A percentile compares a stretch with the other conserved stretches of the same genome.
Evolutionary conservation across 1,140 invertebrate species (phyloP).

Genomic region (Colletes gigas): DNA sequence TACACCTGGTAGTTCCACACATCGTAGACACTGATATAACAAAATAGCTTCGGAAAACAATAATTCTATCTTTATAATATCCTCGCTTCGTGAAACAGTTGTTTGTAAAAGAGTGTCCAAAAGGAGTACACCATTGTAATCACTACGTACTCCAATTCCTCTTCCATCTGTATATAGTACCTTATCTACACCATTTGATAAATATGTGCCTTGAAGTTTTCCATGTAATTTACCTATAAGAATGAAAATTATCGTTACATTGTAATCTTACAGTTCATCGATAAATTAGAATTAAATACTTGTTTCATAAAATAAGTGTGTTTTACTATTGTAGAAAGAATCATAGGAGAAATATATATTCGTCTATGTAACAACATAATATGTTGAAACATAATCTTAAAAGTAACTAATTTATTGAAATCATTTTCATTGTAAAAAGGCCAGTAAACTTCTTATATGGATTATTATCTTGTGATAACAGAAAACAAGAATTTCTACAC

Average conservation of each 20-base stretch:
- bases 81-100: slow-evolving; percentile 86
- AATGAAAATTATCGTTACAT: slow-evolving; percentile 32
- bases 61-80: slow-evolving; percentile 91
- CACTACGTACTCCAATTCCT: slow-evolving; percentile 90
- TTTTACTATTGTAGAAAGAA: not conserved
- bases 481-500: not conserved
- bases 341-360: not conserved
- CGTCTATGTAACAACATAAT: not conserved
- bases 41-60: slow-evolving; percentile 92
- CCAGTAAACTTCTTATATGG: not conserved
- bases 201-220: slow-evolving; percentile 86
- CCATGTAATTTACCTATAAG: slow-evolving; percentile 81
- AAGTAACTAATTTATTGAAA: not conserved
- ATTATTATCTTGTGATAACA: not conserved
- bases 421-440: not conserved
- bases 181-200: slow-evolving; percentile 88
- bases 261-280: not conserved
- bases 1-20: slow-evolving; percentile 86
- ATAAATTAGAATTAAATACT: not conserved
- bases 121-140: slow-evolving; percentile 94
- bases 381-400: not conserved
- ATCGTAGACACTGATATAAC: slow-evolving; percentile 89
- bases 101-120: slow-evolving; percentile 93
- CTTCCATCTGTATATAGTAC: slow-evolving; percentile 91
- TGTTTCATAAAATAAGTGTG: not conserved